A percentile compares a stretch with the other conserved stretches of the same genome.
Conservation (phyloP, 2,113 vertebrate genomes). For the Holacanthus passer region DNA sequence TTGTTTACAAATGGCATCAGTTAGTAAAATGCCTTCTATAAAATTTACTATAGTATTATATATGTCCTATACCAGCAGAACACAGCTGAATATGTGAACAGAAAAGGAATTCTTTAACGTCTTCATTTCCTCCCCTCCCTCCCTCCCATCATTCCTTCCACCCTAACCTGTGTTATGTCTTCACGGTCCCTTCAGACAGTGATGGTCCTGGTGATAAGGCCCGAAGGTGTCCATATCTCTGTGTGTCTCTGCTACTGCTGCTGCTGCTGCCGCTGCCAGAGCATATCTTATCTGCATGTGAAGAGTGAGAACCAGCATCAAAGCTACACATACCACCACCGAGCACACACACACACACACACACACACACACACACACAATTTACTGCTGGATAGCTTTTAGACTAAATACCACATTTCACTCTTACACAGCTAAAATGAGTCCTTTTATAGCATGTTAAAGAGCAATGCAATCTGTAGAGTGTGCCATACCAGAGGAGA, state of each 20-base stretch:
- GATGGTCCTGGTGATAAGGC: slow-evolving; percentile 74
- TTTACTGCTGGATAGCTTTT: slow-evolving; percentile 8
- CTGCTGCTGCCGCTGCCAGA: slow-evolving; percentile 63
- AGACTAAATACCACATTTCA: slow-evolving; percentile 19
- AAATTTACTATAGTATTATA: not conserved
- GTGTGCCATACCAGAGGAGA: not conserved
- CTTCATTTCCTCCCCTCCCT: not conserved
- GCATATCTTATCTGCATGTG: slow-evolving; percentile 75
- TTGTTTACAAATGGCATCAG: not conserved
- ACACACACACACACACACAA: slow-evolving; percentile 5
- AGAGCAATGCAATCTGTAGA: not conserved
- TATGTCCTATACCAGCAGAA: not conserved
- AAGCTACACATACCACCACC: slow-evolving; percentile 64
- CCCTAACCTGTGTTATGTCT: slow-evolving; percentile 80
- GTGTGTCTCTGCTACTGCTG: too few relatives aligned
- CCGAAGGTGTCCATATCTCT: slow-evolving; percentile 75
- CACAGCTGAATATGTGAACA: not conserved
- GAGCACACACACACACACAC: slow-evolving; percentile 22
- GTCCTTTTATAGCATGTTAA: not conserved
- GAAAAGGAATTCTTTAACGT: slow-evolving; percentile 15
- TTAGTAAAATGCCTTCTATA: not conserved
- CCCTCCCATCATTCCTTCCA: slow-evolving; percentile 34
- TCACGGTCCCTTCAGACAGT: slow-evolving; percentile 45
- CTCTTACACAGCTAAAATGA: not conserved
- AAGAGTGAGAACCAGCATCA: slow-evolving; percentile 79